Conservation (phyloP, 2,113 vertebrate species). For the Propithecus coquereli region DNA sequence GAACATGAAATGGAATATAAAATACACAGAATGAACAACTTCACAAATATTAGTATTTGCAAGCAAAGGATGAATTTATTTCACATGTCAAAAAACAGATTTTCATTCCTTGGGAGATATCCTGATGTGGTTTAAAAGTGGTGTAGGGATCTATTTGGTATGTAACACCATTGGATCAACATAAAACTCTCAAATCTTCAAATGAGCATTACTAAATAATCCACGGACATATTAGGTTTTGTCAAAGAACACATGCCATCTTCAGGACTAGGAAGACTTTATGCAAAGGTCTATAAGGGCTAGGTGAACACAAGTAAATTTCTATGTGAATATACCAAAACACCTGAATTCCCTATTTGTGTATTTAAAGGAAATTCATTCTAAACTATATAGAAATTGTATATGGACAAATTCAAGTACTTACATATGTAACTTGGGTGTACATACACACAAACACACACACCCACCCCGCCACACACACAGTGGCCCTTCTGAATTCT, state of each 20-base stretch:
- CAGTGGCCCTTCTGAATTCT: not conserved
- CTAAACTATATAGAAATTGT: conserved; percentile 58
- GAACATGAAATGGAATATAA: conserved; percentile 66
- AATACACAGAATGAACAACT: conserved; percentile 61
- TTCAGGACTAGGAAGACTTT: conserved; percentile 68
- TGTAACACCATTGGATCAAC: conserved; percentile 78
- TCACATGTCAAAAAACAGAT: conserved; percentile 79
- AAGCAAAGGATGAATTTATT: conserved; percentile 74
- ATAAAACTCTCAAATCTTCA: conserved; percentile 81
- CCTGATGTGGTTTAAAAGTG: conserved; percentile 81
- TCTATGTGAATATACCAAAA: conserved; percentile 68
- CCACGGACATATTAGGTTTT: conserved; percentile 76
- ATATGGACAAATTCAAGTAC: conserved; percentile 54
- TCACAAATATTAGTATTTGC: conserved; percentile 74
- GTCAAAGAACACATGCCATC: conserved; percentile 65
- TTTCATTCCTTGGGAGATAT: conserved; percentile 77
- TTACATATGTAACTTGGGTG: not conserved
- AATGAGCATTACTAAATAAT: conserved; percentile 81
- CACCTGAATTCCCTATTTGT: conserved; percentile 65
- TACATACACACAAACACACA: not conserved
- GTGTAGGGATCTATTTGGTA: conserved; percentile 74
- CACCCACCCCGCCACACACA: not conserved
- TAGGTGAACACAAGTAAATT: conserved; percentile 71
- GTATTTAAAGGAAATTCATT: conserved; percentile 71
- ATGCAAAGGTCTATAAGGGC: conserved; percentile 66